Percentiles rank a stretch among this genome's conserved stretches.
Conservation (phyloP, 2,797 vertebrate genomes). For the Eurystomus glaucurus region DNA sequence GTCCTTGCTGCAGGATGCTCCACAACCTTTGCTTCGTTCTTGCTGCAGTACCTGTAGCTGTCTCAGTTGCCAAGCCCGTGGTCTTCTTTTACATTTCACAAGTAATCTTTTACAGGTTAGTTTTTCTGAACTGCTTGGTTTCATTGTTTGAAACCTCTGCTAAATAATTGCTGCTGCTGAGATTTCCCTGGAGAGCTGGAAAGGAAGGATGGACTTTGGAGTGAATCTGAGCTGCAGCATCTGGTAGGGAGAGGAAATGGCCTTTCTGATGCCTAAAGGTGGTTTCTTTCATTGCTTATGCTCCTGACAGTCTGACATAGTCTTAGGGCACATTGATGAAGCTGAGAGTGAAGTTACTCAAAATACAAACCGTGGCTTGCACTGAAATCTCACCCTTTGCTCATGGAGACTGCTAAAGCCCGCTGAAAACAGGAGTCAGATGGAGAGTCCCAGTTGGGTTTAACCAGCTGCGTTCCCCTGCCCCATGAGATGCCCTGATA, state of each 20-base stretch:
- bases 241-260: background rate
- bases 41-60: background rate
- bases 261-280: background rate
- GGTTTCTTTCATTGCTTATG: background rate
- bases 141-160: background rate
- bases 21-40: background rate
- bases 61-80: background rate
- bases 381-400: background rate
- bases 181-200: background rate
- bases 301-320: background rate
- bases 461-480: background rate
- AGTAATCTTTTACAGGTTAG: background rate
- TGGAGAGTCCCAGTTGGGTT: background rate
- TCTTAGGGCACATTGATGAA: background rate
- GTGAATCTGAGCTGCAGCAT: background rate
- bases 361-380: background rate
- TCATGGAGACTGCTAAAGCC: background rate
- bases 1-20: background rate
- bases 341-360: background rate
- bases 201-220: background rate
- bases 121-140: background rate
- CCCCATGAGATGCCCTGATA: rapidly evolving
- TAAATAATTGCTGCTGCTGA: background rate
- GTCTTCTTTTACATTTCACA: background rate
- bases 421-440: background rate